phyloP scores from a whole-genome alignment of 2,888 invertebrate genomes.

The Scaeva pyrastri region DNA sequence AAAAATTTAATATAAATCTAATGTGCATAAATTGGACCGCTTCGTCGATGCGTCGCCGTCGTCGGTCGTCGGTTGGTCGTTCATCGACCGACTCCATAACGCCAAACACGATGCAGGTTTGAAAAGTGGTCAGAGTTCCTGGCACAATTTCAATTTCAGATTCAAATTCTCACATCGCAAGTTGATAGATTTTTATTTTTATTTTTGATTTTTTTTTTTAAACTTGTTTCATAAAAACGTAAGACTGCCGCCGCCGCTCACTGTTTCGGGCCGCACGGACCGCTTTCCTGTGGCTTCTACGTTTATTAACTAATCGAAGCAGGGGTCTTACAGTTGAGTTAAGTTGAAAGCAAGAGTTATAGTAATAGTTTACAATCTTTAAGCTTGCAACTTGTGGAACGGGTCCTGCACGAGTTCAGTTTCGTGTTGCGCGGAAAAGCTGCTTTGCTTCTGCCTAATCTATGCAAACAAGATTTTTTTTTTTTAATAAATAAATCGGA shows the following conservation, averaged over 20 bases:
- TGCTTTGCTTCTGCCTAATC: slow-evolving; percentile 39
- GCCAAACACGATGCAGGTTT: background rate
- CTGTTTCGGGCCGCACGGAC: background rate
- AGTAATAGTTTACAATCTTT: slow-evolving; percentile 1
- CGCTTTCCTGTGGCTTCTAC: slow-evolving; percentile 18
- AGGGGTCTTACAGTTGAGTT: background rate
- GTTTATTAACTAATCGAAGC: slow-evolving; percentile 26
- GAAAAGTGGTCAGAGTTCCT: slow-evolving; percentile 73
- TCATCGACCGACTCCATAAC: background rate
- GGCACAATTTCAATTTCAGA: slow-evolving; percentile 69
- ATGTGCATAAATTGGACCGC: slow-evolving; percentile 44
- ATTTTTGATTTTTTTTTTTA: background rate
- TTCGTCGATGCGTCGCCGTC: background rate
- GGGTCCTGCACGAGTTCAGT: slow-evolving; percentile 54
- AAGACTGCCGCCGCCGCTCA: background rate
- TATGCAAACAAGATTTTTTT: slow-evolving; percentile 21
- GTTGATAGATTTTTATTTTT: background rate
- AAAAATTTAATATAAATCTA: slow-evolving; percentile 30
- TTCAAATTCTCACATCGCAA: slow-evolving; percentile 30
- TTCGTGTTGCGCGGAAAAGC: background rate
- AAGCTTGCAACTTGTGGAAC: slow-evolving; percentile 6
- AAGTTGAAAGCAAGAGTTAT: slow-evolving; percentile 63
- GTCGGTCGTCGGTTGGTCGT: too few relatives aligned
- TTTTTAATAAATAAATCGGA: slow-evolving; percentile 7
- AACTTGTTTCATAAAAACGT: slow-evolving; percentile 55